These are phyloP conservation scores for Bactericera cockerelli DNA, from an alignment of 1,140 invertebrate species.

Conservation along the genomic window DNA sequence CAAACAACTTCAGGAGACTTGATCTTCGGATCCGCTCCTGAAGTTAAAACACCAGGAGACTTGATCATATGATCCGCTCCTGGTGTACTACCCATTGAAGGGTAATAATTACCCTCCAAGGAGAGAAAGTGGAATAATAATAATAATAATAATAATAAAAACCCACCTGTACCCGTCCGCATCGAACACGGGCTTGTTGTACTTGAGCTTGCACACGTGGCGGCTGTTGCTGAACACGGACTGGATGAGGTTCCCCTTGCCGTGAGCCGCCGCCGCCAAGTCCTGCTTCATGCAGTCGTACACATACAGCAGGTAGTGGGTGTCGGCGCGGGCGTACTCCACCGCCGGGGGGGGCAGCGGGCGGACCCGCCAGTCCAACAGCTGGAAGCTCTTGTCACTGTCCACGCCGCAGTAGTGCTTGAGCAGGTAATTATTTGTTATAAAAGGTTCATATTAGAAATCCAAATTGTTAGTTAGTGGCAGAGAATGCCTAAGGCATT, in stretches of 20 bases:
- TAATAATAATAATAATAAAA: no score
- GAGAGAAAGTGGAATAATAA: no score
- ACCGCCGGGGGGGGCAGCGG: constrained; percentile 72
- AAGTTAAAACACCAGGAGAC: no score
- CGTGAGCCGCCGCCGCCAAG: constrained; percentile 51
- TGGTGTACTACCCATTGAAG: no score
- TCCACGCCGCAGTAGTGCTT: constrained; percentile 62
- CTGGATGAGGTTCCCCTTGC: constrained; percentile 48
- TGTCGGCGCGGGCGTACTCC: constrained; percentile 84
- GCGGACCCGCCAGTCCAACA: constrained; percentile 92
- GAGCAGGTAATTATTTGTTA: no score
- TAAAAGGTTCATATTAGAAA: no score
- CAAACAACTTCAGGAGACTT: no score
- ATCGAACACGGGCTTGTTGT: neutral
- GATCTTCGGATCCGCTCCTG: no score
- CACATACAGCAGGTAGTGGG: constrained; percentile 88
- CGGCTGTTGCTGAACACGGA: constrained; percentile 54
- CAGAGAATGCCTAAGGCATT: no score
- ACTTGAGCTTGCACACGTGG: constrained; percentile 40
- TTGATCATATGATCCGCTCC: no score
- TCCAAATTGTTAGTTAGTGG: no score
- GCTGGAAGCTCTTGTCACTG: constrained; percentile 78
- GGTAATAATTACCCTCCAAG: no score
- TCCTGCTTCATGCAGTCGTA: constrained; percentile 70
- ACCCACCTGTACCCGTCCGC: neutral